Percentiles rank a stretch among this genome's conserved stretches.
phyloP scores from a whole-genome alignment of 2,888 invertebrate species.

The Gortyna flavago region DNA sequence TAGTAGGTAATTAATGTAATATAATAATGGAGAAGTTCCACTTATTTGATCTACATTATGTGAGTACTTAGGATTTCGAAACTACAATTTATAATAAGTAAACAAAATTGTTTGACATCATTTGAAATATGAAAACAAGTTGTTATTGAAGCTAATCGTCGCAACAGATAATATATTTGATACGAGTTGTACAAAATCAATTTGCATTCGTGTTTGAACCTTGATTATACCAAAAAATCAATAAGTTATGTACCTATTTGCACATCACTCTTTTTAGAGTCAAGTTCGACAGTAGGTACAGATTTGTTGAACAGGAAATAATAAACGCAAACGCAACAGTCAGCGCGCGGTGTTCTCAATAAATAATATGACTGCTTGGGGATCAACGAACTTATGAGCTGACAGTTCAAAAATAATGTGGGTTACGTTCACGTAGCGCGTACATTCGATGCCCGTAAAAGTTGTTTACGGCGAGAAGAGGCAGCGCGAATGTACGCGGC shows the following conservation, averaged over 20 bases:
- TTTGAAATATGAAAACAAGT: slow-evolving; percentile 53
- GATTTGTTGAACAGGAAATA: slow-evolving; percentile 81
- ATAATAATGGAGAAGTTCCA: slow-evolving; percentile 32
- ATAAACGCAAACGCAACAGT: slow-evolving; percentile 79
- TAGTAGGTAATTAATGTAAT: slow-evolving; percentile 15
- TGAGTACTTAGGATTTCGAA: slow-evolving; percentile 37
- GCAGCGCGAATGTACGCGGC: slow-evolving; percentile 68
- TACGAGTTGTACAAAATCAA: slow-evolving; percentile 18
- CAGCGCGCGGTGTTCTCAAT: slow-evolving; percentile 85
- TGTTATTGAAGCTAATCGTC: slow-evolving; percentile 44
- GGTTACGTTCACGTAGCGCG: slow-evolving; percentile 90
- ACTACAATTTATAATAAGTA: slow-evolving; percentile 33
- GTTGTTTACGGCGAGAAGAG: slow-evolving; percentile 86
- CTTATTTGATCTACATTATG: slow-evolving; percentile 38
- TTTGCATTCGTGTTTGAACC: slow-evolving; percentile 7
- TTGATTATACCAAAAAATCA: slow-evolving; percentile 26
- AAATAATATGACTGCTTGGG: slow-evolving; percentile 83
- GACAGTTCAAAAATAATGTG: slow-evolving; percentile 90
- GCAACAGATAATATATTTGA: slow-evolving; percentile 21
- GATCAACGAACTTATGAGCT: slow-evolving; percentile 88
- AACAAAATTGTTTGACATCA: slow-evolving; percentile 46
- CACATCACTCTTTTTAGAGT: slow-evolving; percentile 54
- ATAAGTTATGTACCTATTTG: slow-evolving; percentile 9
- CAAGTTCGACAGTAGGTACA: slow-evolving; percentile 73
- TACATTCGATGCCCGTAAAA: slow-evolving; percentile 89